Conservation (phyloP, 2,888 invertebrate genomes). For the Drepana falcataria region DNA sequence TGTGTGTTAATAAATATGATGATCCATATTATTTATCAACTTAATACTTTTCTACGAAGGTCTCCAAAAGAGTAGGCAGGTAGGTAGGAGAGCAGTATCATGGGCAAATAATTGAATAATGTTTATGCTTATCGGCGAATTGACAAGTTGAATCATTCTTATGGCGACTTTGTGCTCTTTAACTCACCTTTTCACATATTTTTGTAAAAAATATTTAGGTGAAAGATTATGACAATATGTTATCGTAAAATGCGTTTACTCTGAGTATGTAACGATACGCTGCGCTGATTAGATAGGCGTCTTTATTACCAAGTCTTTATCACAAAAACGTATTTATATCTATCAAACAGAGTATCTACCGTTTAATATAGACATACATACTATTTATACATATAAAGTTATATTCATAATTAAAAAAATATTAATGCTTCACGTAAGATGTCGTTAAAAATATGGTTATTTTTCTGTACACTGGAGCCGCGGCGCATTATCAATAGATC, state of each 20-base stretch:
- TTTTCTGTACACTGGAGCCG: slow-evolving; percentile 10
- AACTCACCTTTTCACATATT: slow-evolving; percentile 6
- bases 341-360: too few relatives aligned
- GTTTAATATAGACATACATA: too few relatives aligned
- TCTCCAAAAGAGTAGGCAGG: too few relatives aligned
- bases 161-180: background rate
- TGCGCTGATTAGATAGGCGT: slow-evolving; percentile 38
- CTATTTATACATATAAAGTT: too few relatives aligned
- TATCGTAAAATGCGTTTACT: slow-evolving; percentile 43
- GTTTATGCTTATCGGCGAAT: too few relatives aligned
- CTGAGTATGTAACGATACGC: slow-evolving; percentile 23
- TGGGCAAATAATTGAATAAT: too few relatives aligned
- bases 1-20: too few relatives aligned
- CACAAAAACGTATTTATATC: slow-evolving; percentile 14
- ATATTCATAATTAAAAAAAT: too few relatives aligned
- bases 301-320: slow-evolving; percentile 27
- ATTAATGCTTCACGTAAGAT: too few relatives aligned
- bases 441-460: slow-evolving; percentile 4
- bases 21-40: too few relatives aligned
- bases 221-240: slow-evolving; percentile 38
- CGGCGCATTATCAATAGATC: slow-evolving; percentile 18
- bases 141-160: background rate
- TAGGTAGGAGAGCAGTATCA: too few relatives aligned
- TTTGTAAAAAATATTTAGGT: slow-evolving; percentile 31
- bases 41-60: too few relatives aligned